Evolutionary conservation across 2,888 invertebrate species (phyloP).

Genomic region (Omphaloscelis lunosa): DNA sequence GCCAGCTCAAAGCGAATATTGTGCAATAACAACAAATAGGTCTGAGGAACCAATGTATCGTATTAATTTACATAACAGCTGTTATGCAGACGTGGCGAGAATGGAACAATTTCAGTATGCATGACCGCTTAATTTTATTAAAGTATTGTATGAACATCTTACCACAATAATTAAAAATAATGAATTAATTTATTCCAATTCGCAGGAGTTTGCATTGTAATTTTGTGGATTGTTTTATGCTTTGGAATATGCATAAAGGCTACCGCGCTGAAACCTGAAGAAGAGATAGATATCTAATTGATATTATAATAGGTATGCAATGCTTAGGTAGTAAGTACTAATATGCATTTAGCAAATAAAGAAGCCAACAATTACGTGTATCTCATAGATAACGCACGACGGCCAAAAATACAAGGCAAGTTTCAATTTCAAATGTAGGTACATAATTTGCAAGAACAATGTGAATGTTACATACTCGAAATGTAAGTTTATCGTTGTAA

Average conservation of each 20-base stretch:
- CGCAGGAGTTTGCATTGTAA: no score
- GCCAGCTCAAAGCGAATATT: not conserved
- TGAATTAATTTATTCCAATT: not conserved
- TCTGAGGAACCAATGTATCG: conserved; percentile 11
- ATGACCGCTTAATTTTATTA: conserved; percentile 11
- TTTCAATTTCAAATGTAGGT: not conserved
- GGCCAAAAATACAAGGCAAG: not conserved
- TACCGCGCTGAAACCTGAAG: no score
- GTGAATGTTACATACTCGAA: not conserved
- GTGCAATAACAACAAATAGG: not conserved
- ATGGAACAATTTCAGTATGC: conserved; percentile 13
- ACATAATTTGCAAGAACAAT: not conserved
- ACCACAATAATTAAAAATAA: not conserved
- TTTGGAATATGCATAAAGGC: no score
- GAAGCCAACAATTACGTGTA: no score
- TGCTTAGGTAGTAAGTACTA: no score
- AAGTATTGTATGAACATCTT: not conserved
- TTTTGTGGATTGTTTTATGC: not conserved
- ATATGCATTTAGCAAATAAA: no score
- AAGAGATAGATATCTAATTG: no score
- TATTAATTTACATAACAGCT: conserved; percentile 22
- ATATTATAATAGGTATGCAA: no score
- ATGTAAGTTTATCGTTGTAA: conserved; percentile 3
- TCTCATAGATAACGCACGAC: no score
- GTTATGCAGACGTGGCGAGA: not conserved